Evolutionary conservation across 1,140 invertebrate genomes (phyloP).

Genomic region (Drosophila orosa): DNA sequence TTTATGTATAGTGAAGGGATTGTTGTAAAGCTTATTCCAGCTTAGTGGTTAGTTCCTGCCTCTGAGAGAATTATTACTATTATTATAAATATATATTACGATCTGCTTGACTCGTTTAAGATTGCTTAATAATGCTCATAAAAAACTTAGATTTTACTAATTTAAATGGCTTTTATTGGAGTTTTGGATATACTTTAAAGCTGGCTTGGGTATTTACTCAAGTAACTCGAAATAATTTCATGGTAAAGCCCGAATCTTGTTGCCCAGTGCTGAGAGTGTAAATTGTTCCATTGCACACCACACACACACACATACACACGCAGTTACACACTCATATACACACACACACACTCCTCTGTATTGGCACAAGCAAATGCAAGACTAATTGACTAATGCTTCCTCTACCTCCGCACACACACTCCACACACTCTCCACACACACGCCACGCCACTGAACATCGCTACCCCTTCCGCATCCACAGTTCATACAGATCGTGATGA

Average conservation of each 20-base stretch:
- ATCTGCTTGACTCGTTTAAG: slow-evolving; percentile 4
- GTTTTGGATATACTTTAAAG: not conserved
- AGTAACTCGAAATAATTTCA: not conserved
- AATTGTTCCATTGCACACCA: slow-evolving; percentile 53
- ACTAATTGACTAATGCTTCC: slow-evolving; percentile 78
- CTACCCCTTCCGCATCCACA: slow-evolving; percentile 85
- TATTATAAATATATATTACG: not conserved
- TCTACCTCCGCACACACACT: slow-evolving; percentile 33
- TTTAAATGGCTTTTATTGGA: not conserved
- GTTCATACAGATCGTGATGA: slow-evolving; percentile 96
- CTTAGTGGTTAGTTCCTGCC: too few species aligned
- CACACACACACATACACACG: slow-evolving; percentile 34
- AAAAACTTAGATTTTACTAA: slow-evolving; percentile 1
- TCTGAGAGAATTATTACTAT: too few species aligned
- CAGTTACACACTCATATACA: slow-evolving; percentile 25
- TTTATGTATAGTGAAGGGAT: too few species aligned
- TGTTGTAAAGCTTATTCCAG: too few species aligned
- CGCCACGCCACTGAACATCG: slow-evolving; percentile 54
- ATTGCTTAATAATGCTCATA: not conserved
- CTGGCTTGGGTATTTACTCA: not conserved
- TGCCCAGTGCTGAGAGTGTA: slow-evolving; percentile 63
- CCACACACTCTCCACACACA: slow-evolving; percentile 34
- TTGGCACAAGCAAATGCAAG: slow-evolving; percentile 71
- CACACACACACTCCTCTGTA: slow-evolving; percentile 38
- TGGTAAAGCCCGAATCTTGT: slow-evolving; percentile 39